These are phyloP conservation scores for Geopemphigus sp. DNA, from an alignment of 1,140 invertebrate genomes.

Conservation along the genomic window DNA sequence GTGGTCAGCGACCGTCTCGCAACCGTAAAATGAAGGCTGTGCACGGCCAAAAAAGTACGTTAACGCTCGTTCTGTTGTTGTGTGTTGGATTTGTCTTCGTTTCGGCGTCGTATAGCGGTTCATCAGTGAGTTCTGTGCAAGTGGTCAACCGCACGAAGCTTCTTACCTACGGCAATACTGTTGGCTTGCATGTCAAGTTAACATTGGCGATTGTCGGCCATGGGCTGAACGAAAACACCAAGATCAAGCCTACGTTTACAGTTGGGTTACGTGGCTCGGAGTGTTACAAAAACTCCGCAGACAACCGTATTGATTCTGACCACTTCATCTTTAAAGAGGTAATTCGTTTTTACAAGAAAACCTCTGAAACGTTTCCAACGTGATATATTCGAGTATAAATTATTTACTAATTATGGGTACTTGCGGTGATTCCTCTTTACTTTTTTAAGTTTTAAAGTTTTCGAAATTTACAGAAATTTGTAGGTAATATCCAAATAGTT, in stretches of 20 bases:
- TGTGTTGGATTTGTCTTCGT: background rate
- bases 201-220: constrained; percentile 42
- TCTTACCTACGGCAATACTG: background rate
- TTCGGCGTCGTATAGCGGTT: background rate
- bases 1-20: background rate
- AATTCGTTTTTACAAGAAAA: background rate
- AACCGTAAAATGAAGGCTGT: background rate
- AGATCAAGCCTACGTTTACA: constrained; percentile 47
- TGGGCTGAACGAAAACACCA: constrained; percentile 38
- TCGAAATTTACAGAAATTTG: no score
- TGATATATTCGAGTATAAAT: background rate
- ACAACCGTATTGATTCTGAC: constrained; percentile 30
- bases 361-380: background rate
- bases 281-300: constrained; percentile 31
- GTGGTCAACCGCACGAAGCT: constrained; percentile 46
- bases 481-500: no score
- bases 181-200: constrained; percentile 24
- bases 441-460: no score
- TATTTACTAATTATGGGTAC: background rate
- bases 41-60: constrained; percentile 6
- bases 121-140: constrained; percentile 18
- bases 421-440: no score
- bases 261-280: constrained; percentile 16
- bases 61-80: background rate
- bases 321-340: constrained; percentile 19